Evolutionary conservation across 2,113 vertebrate species (phyloP), one percentile per base, ranked within the genome.

Genomic region (Salminus brasiliensis): DNA sequence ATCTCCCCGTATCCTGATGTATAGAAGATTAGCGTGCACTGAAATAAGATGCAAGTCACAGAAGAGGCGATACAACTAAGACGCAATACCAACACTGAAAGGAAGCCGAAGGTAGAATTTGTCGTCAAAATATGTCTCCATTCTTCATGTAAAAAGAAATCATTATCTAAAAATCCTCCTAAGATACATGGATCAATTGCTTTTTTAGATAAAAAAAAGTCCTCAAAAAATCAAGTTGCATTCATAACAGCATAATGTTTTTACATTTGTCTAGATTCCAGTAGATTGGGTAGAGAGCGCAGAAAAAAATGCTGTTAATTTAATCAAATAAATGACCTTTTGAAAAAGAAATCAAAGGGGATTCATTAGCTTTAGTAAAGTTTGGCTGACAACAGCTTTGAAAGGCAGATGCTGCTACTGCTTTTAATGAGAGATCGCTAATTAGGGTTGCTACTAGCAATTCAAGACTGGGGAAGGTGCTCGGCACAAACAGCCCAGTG

Each of bases 321-420:
- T 92, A 93, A 92, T 93, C 90, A 93, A 92, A 92, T 92, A 92
- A 93, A 91, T 93, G 89, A 93, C 92, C 92, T 92, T 92, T 92
- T 91, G 90, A 92, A 80, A 92, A 91, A 90, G 86, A 90, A 93
- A 93, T 93, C 91, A 92, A 94, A 93, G 92, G 87, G 91, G 92
- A 93, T 94, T 92, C 92, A 93, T 94, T 93, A 94, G 93, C 91
- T 93, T 93, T 91, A 92, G 91, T 91, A 92, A 93, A 93, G 92
- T 94, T 93, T 92, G 92, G 85, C 91, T 93, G 92, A 93, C 93
- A 92, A 89, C 88, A 91, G 91, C 93, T 93, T 93, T 93, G 93
- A 94, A 94, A 92, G 90, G 91, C 92, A 93, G 92, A 94, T 93
- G 92, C 91, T 91, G 90, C 89, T 91, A 89, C 89, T 90, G 89